Percentiles rank a stretch among this genome's conserved stretches.
Evolutionary conservation across 2,113 vertebrate species (phyloP).

Genomic region (Egretta garzetta): DNA sequence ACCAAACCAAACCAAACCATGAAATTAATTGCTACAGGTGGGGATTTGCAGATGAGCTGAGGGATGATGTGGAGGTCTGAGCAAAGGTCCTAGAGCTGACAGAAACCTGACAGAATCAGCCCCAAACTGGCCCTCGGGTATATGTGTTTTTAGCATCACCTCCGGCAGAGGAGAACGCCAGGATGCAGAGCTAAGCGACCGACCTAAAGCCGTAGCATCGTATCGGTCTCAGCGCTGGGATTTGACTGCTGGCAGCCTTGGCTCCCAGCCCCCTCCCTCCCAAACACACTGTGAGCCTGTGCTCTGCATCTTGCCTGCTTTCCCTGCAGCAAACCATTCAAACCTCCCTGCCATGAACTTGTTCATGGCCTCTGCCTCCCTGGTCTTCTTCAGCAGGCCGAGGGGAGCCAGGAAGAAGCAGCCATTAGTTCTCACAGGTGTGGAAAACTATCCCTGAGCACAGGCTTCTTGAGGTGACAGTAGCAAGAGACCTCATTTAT

Average conservation of each 20-base stretch:
- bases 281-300: not conserved
- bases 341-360: not conserved
- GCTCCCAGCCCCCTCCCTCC: not conserved
- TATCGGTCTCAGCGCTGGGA: not conserved
- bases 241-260: not conserved
- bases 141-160: not conserved
- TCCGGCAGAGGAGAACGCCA: not conserved
- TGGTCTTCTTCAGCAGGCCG: not conserved
- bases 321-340: not conserved
- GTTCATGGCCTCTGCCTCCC: accelerated
- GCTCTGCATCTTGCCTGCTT: not conserved
- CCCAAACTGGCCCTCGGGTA: not conserved
- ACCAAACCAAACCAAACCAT: not conserved
- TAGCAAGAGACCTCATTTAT: not conserved
- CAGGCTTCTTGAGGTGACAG: not conserved
- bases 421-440: not conserved
- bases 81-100: not conserved
- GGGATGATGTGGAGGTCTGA: not conserved
- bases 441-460: not conserved
- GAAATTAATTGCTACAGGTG: not conserved
- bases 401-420: not conserved
- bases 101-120: not conserved
- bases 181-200: not conserved
- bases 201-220: not conserved
- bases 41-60: not conserved